These are phyloP conservation scores for Semicossyphus pulcher DNA, from an alignment of 2,113 vertebrate genomes.

Conservation along the genomic window DNA sequence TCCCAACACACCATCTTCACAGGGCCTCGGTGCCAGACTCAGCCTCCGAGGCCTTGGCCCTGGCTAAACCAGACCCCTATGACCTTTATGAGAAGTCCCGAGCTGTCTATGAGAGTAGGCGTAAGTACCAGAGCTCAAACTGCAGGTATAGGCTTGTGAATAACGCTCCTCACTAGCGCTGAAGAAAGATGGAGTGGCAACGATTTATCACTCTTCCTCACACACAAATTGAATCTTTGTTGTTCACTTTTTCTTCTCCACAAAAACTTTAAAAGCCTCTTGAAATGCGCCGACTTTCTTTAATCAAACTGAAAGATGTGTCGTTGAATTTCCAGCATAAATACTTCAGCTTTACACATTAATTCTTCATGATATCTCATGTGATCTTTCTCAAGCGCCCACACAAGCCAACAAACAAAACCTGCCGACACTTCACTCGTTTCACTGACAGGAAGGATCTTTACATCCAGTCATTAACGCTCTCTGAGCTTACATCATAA, in stretches of 20 bases:
- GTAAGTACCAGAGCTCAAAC: conserved; percentile 89
- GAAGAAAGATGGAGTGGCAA: background rate
- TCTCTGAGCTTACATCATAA: conserved; percentile 20
- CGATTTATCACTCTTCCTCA: conserved; percentile 1
- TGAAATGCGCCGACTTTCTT: background rate
- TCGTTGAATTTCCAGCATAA: background rate
- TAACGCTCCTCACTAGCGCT: too few species aligned
- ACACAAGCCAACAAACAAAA: background rate
- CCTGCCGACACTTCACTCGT: background rate
- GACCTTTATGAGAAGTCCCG: conserved; percentile 98
- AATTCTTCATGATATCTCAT: conserved; percentile 2
- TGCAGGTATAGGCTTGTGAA: conserved; percentile 37
- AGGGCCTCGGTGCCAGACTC: conserved; percentile 94
- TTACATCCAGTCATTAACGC: conserved; percentile 17
- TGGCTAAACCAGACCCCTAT: conserved; percentile 95
- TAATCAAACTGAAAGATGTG: conserved; percentile 6
- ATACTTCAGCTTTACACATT: background rate
- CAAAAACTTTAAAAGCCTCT: background rate
- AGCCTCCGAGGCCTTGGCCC: conserved; percentile 87
- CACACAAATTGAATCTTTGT: background rate
- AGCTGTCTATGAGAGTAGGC: conserved; percentile 99
- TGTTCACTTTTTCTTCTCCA: background rate
- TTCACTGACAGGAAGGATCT: conserved; percentile 8
- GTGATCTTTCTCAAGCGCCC: conserved; percentile 6
- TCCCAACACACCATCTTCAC: conserved; percentile 87